Base-by-base conservation (phyloP, 1,140 invertebrate species). In the Trachymyrmex cornetzi region DNA sequence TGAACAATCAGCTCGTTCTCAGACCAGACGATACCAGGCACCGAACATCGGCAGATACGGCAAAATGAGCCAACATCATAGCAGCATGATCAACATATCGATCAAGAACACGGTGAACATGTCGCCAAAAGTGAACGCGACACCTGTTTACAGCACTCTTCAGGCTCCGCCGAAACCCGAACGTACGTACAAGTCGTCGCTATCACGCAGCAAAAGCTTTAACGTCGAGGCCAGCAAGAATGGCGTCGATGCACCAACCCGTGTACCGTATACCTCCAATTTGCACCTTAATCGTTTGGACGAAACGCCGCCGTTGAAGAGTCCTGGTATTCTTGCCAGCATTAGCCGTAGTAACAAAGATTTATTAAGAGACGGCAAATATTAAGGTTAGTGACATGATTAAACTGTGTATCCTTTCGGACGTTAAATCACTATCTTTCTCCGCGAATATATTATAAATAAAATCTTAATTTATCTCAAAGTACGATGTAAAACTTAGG, bases 201-300 rank as follows among this genome's bases (percentile, higher is more conserved):
- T 98, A 14, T 96, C 97, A 24, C 95, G 98, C 74, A 98, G 98
- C 95, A 98, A 98, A 94, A 98, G 98, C 94, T 98, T 98, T 94
- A 98, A 98, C 95, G 97, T 98, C 66, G 97, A 98, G 89, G 97
- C 96, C n/a, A 90, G 80, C 22, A 92, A 87, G 77, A 89, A 88
- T 63, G 91, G 79, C 82, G 80, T 77, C n/a, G 90, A 81, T 30
- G 94, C 55, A 87, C 92, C 88, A 90, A 94, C 85, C 93, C 95
- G 95, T 19, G 96, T 94, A 55, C 96, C 97, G 89, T 97, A 98
- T 94, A 97, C 97, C 90, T 98, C 97, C 0, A 98, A 97, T 93
- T 97, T 97, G 19, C 97, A 98, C 87, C 93, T 98, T 24, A 97
- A 97, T 91, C 95, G 96, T 27, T 93, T 97, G 30, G 96, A 97